phyloP scores from a whole-genome alignment of 2,113 vertebrate species.

The Elephantulus edwardii region DNA sequence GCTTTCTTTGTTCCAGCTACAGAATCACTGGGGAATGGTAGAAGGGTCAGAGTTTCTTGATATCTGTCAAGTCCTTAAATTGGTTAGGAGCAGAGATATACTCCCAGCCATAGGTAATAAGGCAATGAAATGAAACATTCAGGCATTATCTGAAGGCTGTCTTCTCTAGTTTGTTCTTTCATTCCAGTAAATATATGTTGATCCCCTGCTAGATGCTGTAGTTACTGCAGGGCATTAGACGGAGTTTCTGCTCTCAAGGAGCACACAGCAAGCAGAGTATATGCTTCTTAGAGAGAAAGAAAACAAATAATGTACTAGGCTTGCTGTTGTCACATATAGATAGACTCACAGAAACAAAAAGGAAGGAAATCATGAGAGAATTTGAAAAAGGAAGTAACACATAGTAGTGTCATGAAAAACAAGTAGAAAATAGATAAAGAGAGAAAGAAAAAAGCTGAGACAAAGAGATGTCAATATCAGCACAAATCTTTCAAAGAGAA shows the following conservation, averaged over 20 bases:
- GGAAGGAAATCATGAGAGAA: not conserved
- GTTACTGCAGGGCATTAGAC: not conserved
- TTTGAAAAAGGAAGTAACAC: not conserved
- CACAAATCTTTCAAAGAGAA: not conserved
- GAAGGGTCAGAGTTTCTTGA: not conserved
- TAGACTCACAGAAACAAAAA: not conserved
- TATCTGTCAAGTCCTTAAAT: conserved; percentile 13
- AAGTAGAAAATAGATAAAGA: not conserved
- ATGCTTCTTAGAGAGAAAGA: not conserved
- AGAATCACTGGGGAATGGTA: not conserved
- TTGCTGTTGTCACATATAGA: not conserved
- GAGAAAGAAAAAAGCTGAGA: not conserved
- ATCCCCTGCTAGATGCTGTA: not conserved
- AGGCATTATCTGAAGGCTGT: not conserved
- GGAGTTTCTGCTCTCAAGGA: not conserved
- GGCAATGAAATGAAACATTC: not conserved
- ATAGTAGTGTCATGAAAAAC: not conserved
- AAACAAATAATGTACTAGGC: not conserved
- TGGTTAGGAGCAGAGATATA: not conserved
- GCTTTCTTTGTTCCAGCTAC: not conserved
- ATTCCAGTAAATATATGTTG: not conserved
- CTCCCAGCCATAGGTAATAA: not conserved
- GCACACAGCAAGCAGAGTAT: not conserved
- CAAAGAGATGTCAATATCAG: not conserved
- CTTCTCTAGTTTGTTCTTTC: not conserved